Base-by-base conservation (phyloP, 2,797 vertebrate genomes). In the Caiman crocodilus region DNA sequence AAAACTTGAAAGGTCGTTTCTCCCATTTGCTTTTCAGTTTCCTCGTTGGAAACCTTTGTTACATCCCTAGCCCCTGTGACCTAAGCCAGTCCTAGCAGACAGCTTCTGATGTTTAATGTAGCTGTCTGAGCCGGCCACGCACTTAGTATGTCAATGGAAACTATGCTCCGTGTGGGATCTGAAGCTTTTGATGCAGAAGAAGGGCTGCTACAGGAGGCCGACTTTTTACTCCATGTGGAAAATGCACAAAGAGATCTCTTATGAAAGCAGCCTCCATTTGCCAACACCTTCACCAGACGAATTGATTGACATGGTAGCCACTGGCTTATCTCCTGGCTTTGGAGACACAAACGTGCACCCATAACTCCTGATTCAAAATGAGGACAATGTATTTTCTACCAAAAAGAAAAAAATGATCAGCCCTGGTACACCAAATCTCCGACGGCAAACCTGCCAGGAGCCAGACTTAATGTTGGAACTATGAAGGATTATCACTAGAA, bases 1-100 rank as follows among this genome's bases (percentile, higher is more conserved):
- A 63, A 90, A 90, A 64, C 87, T 93, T 96, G 82, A 97, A 95
- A 97, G 85, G 76, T 92, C 60, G 85, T 76, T 96, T 96, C 89
- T 87, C 81, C 94, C 82, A 76, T 26, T 82, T 91, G 87, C 88
- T 88, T 94, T 97, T 95, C 95, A 94, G 86, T 95, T 93, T 90
- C 69, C 93, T 84, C 88, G 61, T 90, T 94, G 90, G 89, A 91
- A 94, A 93, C 94, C 82, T 84, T 55, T 23, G 89, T 95, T 86
- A 64, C 67, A 79, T 91, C 64, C 23, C 64, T 85, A 80, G 87
- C 84, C 92, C 76, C 61, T 92, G 63, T 90, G 95, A 96, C 83
- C 94, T 94, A 82, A 86, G 84, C 82, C 81, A 90, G 88, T 55
- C 61, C 67, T 82, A 74, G 57, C 74, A 92, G 79, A 89, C 89